Evolutionary conservation across 2,888 invertebrate genomes (phyloP), one percentile per base, ranked within the genome.

Genomic region (Chouioia cunea): DNA sequence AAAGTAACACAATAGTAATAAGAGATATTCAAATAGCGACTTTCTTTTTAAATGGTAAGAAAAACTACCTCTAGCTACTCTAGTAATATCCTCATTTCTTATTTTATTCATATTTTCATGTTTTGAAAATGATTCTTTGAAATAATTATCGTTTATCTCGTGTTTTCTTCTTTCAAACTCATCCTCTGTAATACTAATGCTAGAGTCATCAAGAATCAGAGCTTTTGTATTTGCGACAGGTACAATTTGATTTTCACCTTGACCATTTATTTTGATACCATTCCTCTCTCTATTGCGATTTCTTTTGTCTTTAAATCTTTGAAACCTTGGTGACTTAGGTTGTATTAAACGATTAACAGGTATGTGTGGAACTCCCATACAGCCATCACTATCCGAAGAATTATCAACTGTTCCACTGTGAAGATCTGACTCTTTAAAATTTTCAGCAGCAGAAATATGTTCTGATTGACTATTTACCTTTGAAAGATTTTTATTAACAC

Each of bases 351-450:
- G 53, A 54, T 67, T 22, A n/a, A 71, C 14, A 22, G 77, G 65
- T 63, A 81, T 71, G 56, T 75, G 77, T 2, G 76, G 77, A 50
- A 80, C 54, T n/a, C 80, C 79, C 44, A 75, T 59, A n/a, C 77
- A 81, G 27, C 52, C 66, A 50, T 80, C 79, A 54, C 65, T 78
- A 43, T 79, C 78, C 0, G 74, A 76, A 36, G 73, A 57, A 36
- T 78, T 70, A 2, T 44, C 65, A 23, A 2, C 10, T 22, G 23
- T 65, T 20, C 48, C 23, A 20, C 10, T 27, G 14, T 47, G 16
- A 59, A 43, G 16, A 10, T 57, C n/a, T 53, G 14, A 16, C 15
- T 43, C 44, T 23, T 63, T 53, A 1, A n/a, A 48, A 48, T 22
- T 48, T 57, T 20, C 2, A 56, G 10, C 10, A 36, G 12, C 10